phyloP scores from a whole-genome alignment of 2,113 vertebrate genomes.

The Protobothrops mucrosquamatus region DNA sequence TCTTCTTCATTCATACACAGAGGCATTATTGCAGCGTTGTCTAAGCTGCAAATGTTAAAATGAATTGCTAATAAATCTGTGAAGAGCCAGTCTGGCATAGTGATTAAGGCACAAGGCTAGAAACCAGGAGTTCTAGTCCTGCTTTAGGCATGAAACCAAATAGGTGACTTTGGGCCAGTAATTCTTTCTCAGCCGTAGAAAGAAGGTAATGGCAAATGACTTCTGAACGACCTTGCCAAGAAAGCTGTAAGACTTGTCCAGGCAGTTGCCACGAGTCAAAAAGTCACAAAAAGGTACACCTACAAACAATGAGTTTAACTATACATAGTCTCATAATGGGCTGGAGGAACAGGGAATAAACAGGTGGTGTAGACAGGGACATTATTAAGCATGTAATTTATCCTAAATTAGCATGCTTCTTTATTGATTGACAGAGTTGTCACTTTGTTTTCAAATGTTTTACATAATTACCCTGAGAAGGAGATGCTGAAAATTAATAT shows the following conservation, averaged over 20 bases:
- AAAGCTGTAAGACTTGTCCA: background rate
- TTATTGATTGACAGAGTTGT: background rate
- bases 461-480: background rate
- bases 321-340: background rate
- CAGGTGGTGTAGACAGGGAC: background rate
- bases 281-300: background rate
- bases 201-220: background rate
- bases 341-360: background rate
- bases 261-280: background rate
- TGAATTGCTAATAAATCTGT: background rate
- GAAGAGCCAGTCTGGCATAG: background rate
- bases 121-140: background rate
- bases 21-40: background rate
- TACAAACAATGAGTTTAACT: background rate
- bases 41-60: background rate
- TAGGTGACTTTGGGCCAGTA: background rate
- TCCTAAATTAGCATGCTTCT: background rate
- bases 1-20: background rate
- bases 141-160: background rate
- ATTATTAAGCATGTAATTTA: background rate
- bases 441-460: slow-evolving; percentile 3
- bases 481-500: slow-evolving; percentile 1
- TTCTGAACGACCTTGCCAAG: background rate
- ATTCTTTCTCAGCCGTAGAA: background rate
- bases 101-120: background rate